Conservation (phyloP, 2,797 vertebrate species). For the Myotis myotis region DNA sequence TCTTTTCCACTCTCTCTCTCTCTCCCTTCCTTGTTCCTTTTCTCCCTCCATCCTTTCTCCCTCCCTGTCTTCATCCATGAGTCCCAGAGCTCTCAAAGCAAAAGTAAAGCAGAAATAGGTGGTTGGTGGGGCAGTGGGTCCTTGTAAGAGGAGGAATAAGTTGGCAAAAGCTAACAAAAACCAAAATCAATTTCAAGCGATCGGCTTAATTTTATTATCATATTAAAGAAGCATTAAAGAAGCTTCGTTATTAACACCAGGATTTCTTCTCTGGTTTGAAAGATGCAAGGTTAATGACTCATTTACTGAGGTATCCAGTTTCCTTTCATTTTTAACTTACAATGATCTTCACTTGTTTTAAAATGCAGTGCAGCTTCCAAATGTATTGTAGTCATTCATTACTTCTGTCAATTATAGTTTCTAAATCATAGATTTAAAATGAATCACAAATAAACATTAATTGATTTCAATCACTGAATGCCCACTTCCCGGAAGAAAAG, state of each 20-base stretch:
- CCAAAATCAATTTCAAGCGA: conserved; percentile 68
- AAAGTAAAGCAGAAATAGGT: background rate
- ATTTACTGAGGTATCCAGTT: conserved; percentile 80
- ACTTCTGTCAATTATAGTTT: conserved; percentile 84
- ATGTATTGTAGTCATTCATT: conserved; percentile 74
- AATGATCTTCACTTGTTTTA: conserved; percentile 81
- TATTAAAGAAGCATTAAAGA: conserved; percentile 68
- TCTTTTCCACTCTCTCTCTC: background rate
- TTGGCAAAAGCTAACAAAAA: conserved; percentile 61
- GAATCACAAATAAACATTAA: conserved; percentile 78
- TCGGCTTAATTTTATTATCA: conserved; percentile 73
- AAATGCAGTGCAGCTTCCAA: conserved; percentile 75
- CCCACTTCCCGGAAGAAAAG: conserved; percentile 52
- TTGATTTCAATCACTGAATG: conserved; percentile 66
- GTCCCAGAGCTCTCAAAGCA: background rate
- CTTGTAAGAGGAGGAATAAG: conserved; percentile 58
- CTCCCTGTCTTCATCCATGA: background rate
- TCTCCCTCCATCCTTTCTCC: background rate
- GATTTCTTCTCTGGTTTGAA: conserved; percentile 68
- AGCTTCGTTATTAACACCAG: conserved; percentile 75
- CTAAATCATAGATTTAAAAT: conserved; percentile 79
- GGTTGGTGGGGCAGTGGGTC: background rate
- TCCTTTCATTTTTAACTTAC: conserved; percentile 83
- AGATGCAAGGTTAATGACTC: conserved; percentile 84
- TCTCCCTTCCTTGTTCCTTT: background rate